These are phyloP conservation scores for Chiroxiphia lanceolata DNA, from an alignment of 2,797 vertebrate genomes.

Conservation along the genomic window DNA sequence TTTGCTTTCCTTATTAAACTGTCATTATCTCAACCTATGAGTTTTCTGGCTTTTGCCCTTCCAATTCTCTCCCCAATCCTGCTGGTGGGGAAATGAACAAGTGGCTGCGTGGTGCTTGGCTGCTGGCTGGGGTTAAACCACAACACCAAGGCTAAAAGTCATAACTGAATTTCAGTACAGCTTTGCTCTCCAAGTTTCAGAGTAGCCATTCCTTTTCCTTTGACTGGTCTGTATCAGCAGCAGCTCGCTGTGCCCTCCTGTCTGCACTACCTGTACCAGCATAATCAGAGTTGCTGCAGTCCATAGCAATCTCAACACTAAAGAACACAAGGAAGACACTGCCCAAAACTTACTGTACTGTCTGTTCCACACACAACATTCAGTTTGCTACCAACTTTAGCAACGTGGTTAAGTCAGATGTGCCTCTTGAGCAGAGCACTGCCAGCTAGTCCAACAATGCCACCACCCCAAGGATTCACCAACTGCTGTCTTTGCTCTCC, in stretches of 20 bases:
- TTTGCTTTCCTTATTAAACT: neutral
- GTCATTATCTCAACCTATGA: neutral
- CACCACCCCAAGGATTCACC: accelerated
- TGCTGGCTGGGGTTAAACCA: neutral
- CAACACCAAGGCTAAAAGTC: neutral
- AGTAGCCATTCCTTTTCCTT: neutral
- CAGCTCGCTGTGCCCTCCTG: neutral
- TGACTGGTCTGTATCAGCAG: neutral
- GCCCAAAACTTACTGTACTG: neutral
- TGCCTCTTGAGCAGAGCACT: accelerated
- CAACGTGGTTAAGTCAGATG: neutral
- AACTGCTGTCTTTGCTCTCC: neutral
- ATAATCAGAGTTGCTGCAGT: neutral
- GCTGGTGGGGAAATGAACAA: neutral
- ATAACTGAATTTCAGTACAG: neutral
- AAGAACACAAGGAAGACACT: neutral
- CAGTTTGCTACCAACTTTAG: accelerated
- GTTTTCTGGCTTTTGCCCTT: neutral
- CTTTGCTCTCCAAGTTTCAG: neutral
- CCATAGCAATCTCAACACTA: neutral
- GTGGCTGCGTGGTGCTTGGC: neutral
- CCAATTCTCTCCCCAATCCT: neutral
- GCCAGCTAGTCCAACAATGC: accelerated
- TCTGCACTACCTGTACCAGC: neutral
- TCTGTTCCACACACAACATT: accelerated